Conservation (phyloP, 1,140 invertebrate genomes). For the Akabosia matsudoensis region DNA sequence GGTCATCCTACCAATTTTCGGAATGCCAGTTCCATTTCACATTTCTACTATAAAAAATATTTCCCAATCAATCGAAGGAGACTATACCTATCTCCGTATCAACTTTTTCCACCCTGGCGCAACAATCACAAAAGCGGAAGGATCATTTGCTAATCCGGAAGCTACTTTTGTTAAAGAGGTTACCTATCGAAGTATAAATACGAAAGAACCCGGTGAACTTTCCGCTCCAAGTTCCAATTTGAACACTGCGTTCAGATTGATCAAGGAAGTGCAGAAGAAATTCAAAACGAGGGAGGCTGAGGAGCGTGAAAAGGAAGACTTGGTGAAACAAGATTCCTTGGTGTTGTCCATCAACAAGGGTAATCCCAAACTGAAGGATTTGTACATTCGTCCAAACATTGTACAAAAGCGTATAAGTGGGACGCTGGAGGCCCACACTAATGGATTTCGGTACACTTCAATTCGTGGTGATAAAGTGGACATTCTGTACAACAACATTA, state of each 20-base stretch:
- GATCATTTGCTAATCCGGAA: conserved; percentile 88
- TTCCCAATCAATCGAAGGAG: conserved; percentile 95
- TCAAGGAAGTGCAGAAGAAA: conserved; percentile 99
- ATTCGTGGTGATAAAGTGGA: conserved; percentile 98
- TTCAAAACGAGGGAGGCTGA: conserved; percentile 97
- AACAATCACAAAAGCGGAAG: conserved; percentile 88
- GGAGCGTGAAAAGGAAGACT: conserved; percentile 95
- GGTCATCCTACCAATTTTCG: conserved; percentile 93
- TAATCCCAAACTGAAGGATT: conserved; percentile 97
- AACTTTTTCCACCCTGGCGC: conserved; percentile 99
- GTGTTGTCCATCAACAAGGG: conserved; percentile 92
- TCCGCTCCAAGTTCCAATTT: conserved; percentile 92
- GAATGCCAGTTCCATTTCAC: conserved; percentile 93
- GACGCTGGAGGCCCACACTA: conserved; percentile 64
- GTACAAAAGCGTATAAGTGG: conserved; percentile 95
- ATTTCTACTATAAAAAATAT: conserved; percentile 99
- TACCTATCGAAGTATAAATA: conserved; percentile 96
- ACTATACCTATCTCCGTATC: conserved; percentile 97
- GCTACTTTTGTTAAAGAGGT: conserved; percentile 98
- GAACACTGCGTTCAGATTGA: conserved; percentile 92
- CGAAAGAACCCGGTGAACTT: conserved; percentile 95
- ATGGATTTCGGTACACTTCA: conserved; percentile 97
- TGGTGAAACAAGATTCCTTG: conserved; percentile 98
- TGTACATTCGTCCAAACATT: conserved; percentile 98
- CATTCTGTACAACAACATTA: conserved; percentile 99